Evolutionary conservation across 2,113 vertebrate genomes (phyloP).

Genomic region (Gobius niger): DNA sequence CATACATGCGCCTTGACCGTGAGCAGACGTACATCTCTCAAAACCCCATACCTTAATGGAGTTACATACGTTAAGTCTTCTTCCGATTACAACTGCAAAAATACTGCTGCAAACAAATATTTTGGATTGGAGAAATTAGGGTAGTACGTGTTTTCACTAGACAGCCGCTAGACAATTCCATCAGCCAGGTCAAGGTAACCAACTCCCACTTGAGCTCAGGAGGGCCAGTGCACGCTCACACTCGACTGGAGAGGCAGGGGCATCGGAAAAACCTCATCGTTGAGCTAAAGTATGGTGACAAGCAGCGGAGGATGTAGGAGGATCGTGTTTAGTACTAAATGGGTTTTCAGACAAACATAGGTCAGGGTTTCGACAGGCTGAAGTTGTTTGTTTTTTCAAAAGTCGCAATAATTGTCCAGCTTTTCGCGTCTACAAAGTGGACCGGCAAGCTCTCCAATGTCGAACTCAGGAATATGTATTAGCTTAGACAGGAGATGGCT

Average conservation of each 20-base stretch:
- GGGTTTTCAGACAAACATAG: conserved; percentile 45
- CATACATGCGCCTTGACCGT: too few species aligned
- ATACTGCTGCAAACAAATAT: too few species aligned
- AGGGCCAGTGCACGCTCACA: conserved; percentile 29
- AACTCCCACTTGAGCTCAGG: conserved; percentile 39
- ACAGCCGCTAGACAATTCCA: conserved; percentile 51
- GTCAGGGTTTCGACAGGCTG: conserved; percentile 54
- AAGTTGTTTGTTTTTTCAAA: conserved; percentile 75
- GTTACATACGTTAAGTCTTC: too few species aligned
- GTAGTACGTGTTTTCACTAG: background rate
- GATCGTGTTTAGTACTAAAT: conserved; percentile 40
- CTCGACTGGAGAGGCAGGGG: conserved; percentile 23
- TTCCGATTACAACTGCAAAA: too few species aligned
- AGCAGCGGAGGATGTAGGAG: conserved; percentile 48
- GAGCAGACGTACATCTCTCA: too few species aligned
- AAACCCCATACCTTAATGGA: too few species aligned
- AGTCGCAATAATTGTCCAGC: conserved; percentile 61
- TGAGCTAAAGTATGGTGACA: conserved; percentile 48
- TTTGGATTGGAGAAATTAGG: background rate
- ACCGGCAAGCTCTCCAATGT: conserved; percentile 51
- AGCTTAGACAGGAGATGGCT: conserved; percentile 36
- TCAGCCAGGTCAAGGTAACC: conserved; percentile 39
- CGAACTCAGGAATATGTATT: conserved; percentile 44
- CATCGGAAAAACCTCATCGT: conserved; percentile 41
- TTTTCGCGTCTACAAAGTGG: conserved; percentile 48